phyloP scores from a whole-genome alignment of 2,797 vertebrate genomes.

The Parauchenoglanis ngamensis region DNA sequence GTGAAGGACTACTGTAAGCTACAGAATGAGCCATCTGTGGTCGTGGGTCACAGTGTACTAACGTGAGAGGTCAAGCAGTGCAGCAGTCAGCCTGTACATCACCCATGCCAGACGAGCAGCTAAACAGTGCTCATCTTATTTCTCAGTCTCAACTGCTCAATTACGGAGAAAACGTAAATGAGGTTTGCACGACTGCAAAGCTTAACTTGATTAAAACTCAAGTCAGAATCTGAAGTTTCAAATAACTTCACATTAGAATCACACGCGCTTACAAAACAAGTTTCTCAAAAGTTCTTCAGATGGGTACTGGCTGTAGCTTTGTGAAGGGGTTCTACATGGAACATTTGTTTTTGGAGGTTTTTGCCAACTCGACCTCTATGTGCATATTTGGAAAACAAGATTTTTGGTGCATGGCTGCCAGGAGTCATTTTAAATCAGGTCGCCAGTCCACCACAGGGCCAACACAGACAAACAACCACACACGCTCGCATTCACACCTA shows the following conservation, averaged over 20 bases:
- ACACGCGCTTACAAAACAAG: not conserved
- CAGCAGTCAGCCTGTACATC: slow-evolving; percentile 8
- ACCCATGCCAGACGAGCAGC: not conserved
- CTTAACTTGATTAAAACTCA: slow-evolving; percentile 24
- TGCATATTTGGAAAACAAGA: not conserved
- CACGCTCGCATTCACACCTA: no score
- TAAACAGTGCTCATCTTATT: not conserved
- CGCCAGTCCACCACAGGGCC: no score
- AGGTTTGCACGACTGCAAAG: not conserved
- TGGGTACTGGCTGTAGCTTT: not conserved
- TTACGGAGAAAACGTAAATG: not conserved
- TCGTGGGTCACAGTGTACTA: slow-evolving; percentile 22
- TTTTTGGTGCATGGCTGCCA: not conserved
- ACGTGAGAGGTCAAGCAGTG: slow-evolving; percentile 26
- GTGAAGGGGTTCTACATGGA: not conserved
- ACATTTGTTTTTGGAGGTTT: not conserved
- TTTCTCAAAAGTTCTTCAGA: not conserved
- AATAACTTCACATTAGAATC: slow-evolving; percentile 18
- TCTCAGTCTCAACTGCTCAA: slow-evolving; percentile 12
- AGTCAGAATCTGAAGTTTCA: not conserved
- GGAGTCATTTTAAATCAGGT: not conserved
- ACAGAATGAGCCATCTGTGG: slow-evolving; percentile 9
- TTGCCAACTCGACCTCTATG: not conserved
- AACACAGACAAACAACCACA: no score
- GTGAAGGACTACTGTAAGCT: slow-evolving; percentile 13